phyloP scores from a whole-genome alignment of 2,888 invertebrate genomes.

The Oligia latruncula region DNA sequence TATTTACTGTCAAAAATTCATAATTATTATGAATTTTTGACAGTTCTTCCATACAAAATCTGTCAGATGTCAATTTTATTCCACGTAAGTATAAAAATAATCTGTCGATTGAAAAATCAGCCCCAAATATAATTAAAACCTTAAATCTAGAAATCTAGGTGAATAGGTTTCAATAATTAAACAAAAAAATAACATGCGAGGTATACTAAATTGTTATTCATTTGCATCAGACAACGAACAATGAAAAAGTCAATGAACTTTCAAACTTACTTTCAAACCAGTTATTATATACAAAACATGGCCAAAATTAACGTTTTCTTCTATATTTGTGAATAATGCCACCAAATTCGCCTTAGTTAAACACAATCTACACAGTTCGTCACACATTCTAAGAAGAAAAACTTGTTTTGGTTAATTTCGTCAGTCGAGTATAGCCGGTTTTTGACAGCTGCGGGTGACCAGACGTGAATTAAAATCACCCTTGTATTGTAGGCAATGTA shows the following conservation, averaged over 20 bases:
- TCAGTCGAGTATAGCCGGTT: conserved; percentile 59
- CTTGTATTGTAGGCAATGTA: neutral
- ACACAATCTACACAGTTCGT: conserved; percentile 66
- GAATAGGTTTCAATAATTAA: neutral
- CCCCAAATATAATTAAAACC: neutral
- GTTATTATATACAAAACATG: conserved; percentile 41
- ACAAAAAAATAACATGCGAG: neutral
- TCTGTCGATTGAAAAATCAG: too few species aligned
- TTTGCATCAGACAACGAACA: neutral
- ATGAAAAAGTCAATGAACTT: conserved; percentile 16
- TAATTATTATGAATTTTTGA: too few species aligned
- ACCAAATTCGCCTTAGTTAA: conserved; percentile 57
- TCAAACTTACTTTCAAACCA: conserved; percentile 56
- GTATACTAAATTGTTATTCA: conserved; percentile 36
- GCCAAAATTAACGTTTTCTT: conserved; percentile 17
- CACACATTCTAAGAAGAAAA: conserved; percentile 39
- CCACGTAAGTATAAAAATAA: too few species aligned
- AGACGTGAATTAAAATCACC: conserved; percentile 34
- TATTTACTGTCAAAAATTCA: too few species aligned
- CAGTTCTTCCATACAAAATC: too few species aligned
- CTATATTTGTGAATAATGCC: conserved; percentile 49
- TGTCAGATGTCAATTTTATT: too few species aligned
- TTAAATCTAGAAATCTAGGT: neutral
- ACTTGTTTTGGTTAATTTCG: conserved; percentile 17
- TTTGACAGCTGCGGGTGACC: conserved; percentile 54